Conservation (phyloP, 2,797 vertebrate genomes). For the Hydrocynus forskahlii region DNA sequence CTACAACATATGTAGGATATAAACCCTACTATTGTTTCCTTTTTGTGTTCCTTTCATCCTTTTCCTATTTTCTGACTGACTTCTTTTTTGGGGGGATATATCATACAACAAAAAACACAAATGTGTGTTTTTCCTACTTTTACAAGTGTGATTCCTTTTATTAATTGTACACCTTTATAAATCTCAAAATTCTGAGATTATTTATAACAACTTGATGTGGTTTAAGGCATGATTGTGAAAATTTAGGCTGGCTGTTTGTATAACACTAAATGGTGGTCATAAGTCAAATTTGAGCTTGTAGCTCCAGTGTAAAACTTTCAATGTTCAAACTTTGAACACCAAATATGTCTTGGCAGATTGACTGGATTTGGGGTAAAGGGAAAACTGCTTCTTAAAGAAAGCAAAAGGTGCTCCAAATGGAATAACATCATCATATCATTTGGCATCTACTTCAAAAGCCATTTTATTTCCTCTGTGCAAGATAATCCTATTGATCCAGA, state of each 20-base stretch:
- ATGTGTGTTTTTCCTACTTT: too few species aligned
- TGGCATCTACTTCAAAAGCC: slow-evolving; percentile 39
- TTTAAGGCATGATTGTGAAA: not conserved
- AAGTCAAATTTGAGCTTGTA: not conserved
- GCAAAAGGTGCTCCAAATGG: slow-evolving; percentile 23
- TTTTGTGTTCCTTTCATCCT: too few species aligned
- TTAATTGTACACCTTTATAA: too few species aligned
- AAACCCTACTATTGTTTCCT: too few species aligned
- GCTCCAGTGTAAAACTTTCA: not conserved
- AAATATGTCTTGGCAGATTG: not conserved
- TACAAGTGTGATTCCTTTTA: too few species aligned
- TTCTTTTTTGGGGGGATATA: too few species aligned
- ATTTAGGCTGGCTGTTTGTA: not conserved
- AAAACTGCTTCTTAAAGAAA: slow-evolving; percentile 29
- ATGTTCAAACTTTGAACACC: not conserved
- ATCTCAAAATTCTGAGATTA: not conserved
- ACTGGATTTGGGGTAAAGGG: not conserved
- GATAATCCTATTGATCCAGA: slow-evolving; percentile 36
- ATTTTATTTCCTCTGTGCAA: slow-evolving; percentile 14
- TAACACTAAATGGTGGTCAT: not conserved
- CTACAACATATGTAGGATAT: too few species aligned
- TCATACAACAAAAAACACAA: too few species aligned
- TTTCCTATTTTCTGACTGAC: too few species aligned
- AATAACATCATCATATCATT: slow-evolving; percentile 35
- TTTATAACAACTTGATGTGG: not conserved